Base-by-base conservation (phyloP, 2,797 vertebrate genomes). In the Phoebastria nigripes region DNA sequence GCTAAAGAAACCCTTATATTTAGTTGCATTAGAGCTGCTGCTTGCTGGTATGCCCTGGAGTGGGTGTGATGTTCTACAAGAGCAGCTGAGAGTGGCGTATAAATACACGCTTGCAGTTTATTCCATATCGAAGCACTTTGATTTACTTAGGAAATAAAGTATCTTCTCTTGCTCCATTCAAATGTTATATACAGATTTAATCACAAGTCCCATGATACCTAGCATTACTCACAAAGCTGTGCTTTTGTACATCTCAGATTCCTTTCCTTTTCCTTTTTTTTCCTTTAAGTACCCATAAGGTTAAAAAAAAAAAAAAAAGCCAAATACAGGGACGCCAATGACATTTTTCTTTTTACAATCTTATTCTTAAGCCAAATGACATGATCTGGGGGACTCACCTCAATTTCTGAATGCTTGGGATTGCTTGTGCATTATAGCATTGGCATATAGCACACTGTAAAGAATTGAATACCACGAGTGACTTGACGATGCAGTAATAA, bases 101-200 rank as follows among this genome's bases (percentile, higher is more conserved):
- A 78, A 82, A 89, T 59, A 15, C 67, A 33, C 2, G 2, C 55
- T 7, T 19, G n/a, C 67, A n/a, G 52, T 62, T 95, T 46, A 47
- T 93, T 74, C 69, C n/a, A 2, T 18, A 37, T 65, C 8, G 4
- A 65, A 85, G 79, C 72, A 26, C 76, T 93, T 78, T 91, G 91
- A 95, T 96, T 96, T 96, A 87, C 76, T 74, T 65, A 24, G 42
- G 87, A 93, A 96, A 95, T 95, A 94, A 89, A 96, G 59, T 31
- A 44, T 55, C 85, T 94, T 65, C 92, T 94, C 72, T 31, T 37
- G 54, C 89, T 84, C 94, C 82, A 84, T 94, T 93, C 94, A 90
- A 44, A 81, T 41, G 52, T 92, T 96, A 94, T 88, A 95, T 92
- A 93, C 94, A 91, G 94, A 96, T 97, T 94, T 96, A 94, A 96